Evolutionary conservation across 2,888 invertebrate species (phyloP).

Genomic region (Ferdinandea cuprea): DNA sequence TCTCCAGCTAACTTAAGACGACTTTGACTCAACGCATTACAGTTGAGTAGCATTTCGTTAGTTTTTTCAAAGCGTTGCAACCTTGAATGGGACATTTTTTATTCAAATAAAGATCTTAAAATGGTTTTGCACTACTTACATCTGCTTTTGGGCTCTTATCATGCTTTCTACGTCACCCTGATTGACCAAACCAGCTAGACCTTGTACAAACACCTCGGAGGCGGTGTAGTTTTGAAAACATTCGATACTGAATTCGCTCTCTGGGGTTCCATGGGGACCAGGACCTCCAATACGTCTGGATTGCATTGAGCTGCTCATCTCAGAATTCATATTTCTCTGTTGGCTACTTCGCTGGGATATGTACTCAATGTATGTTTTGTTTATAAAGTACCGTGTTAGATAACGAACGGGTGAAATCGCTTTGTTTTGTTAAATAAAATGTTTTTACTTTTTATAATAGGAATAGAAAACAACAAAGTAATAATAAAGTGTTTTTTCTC

Average conservation of each 20-base stretch:
- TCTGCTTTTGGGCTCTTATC: slow-evolving; percentile 95
- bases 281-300: slow-evolving; percentile 75
- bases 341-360: background rate
- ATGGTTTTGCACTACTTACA: slow-evolving; percentile 84
- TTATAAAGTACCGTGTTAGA: background rate
- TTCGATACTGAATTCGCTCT: slow-evolving; percentile 85
- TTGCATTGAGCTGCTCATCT: slow-evolving; percentile 77
- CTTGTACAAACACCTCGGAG: slow-evolving; percentile 96
- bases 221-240: slow-evolving; percentile 95
- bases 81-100: slow-evolving; percentile 84
- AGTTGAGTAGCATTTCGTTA: slow-evolving; percentile 99
- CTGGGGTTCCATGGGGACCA: slow-evolving; percentile 76
- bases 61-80: slow-evolving; percentile 98
- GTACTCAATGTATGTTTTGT: background rate
- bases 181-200: slow-evolving; percentile 94
- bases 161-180: slow-evolving; percentile 95
- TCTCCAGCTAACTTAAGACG: slow-evolving; percentile 92
- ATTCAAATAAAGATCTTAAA: no score
- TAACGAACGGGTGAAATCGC: no score
- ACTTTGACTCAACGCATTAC: slow-evolving; percentile 95
- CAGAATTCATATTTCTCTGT: slow-evolving; percentile 73
- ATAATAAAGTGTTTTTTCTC: background rate
- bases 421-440: no score
- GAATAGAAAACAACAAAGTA: no score
- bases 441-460: no score